Evolutionary conservation across 2,797 vertebrate species (phyloP), one percentile per base, ranked within the genome.

Genomic region (Novumbra hubbsi): DNA sequence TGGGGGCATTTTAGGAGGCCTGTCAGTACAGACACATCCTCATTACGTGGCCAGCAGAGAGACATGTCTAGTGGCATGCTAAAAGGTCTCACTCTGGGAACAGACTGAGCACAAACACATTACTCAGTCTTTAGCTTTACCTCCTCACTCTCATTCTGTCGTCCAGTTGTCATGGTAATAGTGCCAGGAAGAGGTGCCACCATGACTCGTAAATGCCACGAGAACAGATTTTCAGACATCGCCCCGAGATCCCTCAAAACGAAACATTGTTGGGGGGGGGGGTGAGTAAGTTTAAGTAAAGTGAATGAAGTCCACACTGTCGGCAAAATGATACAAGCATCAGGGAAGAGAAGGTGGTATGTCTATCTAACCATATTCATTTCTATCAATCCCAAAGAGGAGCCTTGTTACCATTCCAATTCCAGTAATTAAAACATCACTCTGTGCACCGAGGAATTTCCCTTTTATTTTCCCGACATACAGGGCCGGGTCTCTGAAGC

Each of bases 401-500:
- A 82, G 82, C 80, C 82, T 77, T 81, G 86, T 88, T 90, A 91
- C 92, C 90, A 85, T 87, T 90, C 81, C 83, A 90, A 86, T 91
- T 90, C 85, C 85, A 90, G 90, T 93, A 93, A 94, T 93, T 94
- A 94, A 93, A 92, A 92, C 91, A 90, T 92, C 90, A 90, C 85
- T 91, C 82, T 81, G 76, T 87, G 90, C 87, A 91, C 88, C 90
- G 90, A 87, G 88, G 89, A 94, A 93, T 74, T 71, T 68, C 6
- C 45, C 19, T 41, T 6, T 67, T 48, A 34, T 9, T 66, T 83
- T 85, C 85, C 78, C 80, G 75, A 70, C 65, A 87, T 88, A 88
- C 92, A 91, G 87, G 92, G 86, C 82, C 90, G 87, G 94, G 88
- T 95, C 94, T 95, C 92, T 92, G 91, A 93, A 93, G 94, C 93